Conservation (phyloP, 1,140 invertebrate species). For the Zophobas atratus region DNA sequence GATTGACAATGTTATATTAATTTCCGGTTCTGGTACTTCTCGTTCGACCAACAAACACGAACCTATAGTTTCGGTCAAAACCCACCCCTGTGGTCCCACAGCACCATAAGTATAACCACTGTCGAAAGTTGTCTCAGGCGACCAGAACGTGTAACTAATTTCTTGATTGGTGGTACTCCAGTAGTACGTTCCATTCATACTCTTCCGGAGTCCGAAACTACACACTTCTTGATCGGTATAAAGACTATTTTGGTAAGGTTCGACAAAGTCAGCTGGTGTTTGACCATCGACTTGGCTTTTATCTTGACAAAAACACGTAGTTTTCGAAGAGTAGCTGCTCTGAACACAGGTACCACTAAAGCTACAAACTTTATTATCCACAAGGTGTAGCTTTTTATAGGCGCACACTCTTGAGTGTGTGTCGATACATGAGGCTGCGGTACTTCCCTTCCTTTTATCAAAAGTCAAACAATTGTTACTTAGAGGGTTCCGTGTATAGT, state of each 20-base stretch:
- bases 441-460: not conserved
- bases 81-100: not conserved
- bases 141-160: conserved; percentile 16
- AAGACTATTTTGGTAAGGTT: conserved; percentile 7
- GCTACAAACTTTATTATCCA: not conserved
- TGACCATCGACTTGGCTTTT: not conserved
- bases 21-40: not conserved
- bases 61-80: not conserved
- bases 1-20: not conserved
- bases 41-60: not conserved
- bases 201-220: not conserved
- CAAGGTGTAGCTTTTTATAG: not conserved
- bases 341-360: not conserved
- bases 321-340: not conserved
- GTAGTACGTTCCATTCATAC: not conserved
- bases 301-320: conserved; percentile 20
- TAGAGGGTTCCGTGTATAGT: not conserved
- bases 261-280: not conserved
- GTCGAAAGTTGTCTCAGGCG: not conserved
- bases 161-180: not conserved
- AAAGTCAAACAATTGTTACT: conserved; percentile 27
- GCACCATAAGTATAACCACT: not conserved
- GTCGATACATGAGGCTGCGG: conserved; percentile 18
- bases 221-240: not conserved
- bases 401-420: conserved; percentile 6